phyloP scores from a whole-genome alignment of 1,140 invertebrate genomes.

The Rhopalosiphum maidis region DNA sequence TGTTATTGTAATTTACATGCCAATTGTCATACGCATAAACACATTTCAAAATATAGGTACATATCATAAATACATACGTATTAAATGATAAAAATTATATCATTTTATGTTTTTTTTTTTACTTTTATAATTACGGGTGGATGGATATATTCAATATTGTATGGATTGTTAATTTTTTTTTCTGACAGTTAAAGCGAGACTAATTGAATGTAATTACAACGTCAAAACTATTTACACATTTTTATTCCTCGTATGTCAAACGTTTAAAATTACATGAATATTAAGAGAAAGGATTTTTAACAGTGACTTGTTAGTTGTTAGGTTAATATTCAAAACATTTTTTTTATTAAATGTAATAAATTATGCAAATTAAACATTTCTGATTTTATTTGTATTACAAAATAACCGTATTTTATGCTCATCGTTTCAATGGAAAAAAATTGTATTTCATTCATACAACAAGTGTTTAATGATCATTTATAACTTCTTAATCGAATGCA shows the following conservation, averaged over 20 bases:
- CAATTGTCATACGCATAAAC: not conserved
- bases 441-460: not conserved
- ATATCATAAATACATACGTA: not conserved
- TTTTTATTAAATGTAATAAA: not conserved
- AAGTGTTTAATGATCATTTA: constrained; percentile 19
- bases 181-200: not conserved
- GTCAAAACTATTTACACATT: not conserved
- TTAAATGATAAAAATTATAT: not conserved
- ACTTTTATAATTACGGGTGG: not conserved
- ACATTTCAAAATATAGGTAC: not conserved
- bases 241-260: not conserved
- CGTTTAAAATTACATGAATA: not conserved
- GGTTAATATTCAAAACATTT: not conserved
- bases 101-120: not conserved
- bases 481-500: constrained; percentile 11
- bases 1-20: not conserved
- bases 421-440: not conserved
- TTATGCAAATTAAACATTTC: not conserved
- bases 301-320: not conserved
- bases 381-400: not conserved
- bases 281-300: not conserved
- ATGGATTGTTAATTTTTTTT: not conserved
- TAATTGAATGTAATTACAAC: not conserved
- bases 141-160: not conserved
- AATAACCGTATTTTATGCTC: not conserved